Percentiles rank a stretch among this genome's conserved stretches.
These are phyloP conservation scores for Lasaia peninsularis DNA, from an alignment of 1,140 invertebrate genomes.

Conservation along the genomic window DNA sequence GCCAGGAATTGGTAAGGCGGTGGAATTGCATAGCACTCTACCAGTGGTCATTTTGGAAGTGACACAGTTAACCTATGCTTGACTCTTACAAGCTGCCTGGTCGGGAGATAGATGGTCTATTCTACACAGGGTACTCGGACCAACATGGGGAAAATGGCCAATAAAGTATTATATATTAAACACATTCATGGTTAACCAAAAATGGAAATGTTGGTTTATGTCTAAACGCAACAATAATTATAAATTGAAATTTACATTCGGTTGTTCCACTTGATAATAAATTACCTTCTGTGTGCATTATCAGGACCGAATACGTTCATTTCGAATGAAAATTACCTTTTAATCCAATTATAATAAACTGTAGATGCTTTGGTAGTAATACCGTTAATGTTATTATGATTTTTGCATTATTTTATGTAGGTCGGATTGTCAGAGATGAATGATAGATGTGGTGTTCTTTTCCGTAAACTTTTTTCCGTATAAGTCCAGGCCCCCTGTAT, in stretches of 20 bases:
- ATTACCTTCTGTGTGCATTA: constrained; percentile 4
- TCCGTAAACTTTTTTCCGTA: too few relatives aligned
- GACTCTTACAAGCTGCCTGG: too few relatives aligned
- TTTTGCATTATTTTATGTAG: not conserved
- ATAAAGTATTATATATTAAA: too few relatives aligned
- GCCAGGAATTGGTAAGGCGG: too few relatives aligned
- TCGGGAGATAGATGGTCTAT: too few relatives aligned
- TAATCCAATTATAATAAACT: not conserved
- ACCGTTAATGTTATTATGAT: not conserved
- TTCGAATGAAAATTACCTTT: constrained; percentile 1
- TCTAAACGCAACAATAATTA: constrained; percentile 1
- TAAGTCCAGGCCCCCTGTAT: too few relatives aligned
- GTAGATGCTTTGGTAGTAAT: not conserved
- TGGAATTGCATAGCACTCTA: too few relatives aligned
- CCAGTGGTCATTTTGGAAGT: too few relatives aligned
- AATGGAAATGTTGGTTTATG: not conserved
- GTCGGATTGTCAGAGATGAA: not conserved
- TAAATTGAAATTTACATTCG: not conserved
- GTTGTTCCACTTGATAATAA: not conserved
- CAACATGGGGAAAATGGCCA: too few relatives aligned
- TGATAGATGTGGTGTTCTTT: too few relatives aligned
- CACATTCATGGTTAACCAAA: not conserved
- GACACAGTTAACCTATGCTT: too few relatives aligned
- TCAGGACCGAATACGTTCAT: not conserved
- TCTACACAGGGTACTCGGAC: too few relatives aligned